A percentile compares a stretch with the other conserved stretches of the same genome.
Evolutionary conservation across 2,888 invertebrate genomes (phyloP).

Genomic region (Eutolmus rufibarbis): DNA sequence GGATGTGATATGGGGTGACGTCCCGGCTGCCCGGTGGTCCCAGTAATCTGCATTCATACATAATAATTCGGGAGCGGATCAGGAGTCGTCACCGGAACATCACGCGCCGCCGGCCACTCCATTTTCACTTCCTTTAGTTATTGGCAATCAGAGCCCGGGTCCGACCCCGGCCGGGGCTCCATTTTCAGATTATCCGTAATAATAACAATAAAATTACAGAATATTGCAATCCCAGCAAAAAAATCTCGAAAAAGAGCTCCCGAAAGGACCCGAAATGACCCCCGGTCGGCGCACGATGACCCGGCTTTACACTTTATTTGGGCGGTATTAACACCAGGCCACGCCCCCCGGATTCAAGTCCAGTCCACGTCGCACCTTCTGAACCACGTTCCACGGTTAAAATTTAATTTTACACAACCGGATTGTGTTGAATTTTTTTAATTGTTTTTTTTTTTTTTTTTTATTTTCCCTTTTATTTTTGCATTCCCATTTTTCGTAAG

Average conservation of each 20-base stretch:
- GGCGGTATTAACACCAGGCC: neutral
- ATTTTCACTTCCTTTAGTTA: conserved; percentile 28
- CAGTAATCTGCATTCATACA: conserved; percentile 33
- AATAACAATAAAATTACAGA: conserved; percentile 35
- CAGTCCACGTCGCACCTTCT: neutral
- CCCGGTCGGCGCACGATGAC: neutral
- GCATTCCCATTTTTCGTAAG: neutral
- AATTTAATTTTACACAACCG: conserved; percentile 10
- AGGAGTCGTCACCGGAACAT: conserved; percentile 16
- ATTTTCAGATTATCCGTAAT: conserved; percentile 30
- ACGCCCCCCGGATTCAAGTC: neutral
- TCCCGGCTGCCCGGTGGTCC: neutral
- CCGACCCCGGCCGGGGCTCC: neutral
- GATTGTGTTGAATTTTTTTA: neutral
- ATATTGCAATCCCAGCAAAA: neutral
- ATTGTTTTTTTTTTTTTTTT: neutral
- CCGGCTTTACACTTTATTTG: conserved; percentile 23
- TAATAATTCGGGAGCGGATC: conserved; percentile 25
- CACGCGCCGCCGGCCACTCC: neutral
- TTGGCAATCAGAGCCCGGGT: conserved; percentile 24
- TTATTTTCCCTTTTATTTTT: neutral
- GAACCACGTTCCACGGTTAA: neutral
- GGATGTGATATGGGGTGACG: neutral
- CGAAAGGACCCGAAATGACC: neutral
- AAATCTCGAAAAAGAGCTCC: neutral